Conservation (phyloP, 2,113 vertebrate genomes). For the Scortum barcoo region DNA sequence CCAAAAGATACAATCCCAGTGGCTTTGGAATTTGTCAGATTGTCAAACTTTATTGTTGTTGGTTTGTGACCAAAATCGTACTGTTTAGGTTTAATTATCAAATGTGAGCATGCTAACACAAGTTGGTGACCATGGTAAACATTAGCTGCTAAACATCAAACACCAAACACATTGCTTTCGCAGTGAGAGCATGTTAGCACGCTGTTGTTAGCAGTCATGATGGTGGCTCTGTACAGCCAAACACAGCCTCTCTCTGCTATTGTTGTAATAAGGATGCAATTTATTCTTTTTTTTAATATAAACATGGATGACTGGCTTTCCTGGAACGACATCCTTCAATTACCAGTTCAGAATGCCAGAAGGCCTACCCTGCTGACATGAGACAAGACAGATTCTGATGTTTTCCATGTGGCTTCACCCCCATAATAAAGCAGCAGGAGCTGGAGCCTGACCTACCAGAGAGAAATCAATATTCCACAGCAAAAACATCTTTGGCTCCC, state of each 20-base stretch:
- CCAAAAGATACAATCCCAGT: background rate
- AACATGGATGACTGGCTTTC: constrained; percentile 12
- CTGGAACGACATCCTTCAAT: constrained; percentile 29
- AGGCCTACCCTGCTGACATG: constrained; percentile 27
- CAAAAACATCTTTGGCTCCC: constrained; percentile 54
- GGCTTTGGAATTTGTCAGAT: too few relatives aligned
- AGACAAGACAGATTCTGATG: constrained; percentile 60
- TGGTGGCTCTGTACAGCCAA: too few relatives aligned
- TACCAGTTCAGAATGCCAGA: constrained; percentile 45
- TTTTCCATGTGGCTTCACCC: constrained; percentile 49
- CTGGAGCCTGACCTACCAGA: constrained; percentile 24
- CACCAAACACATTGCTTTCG: background rate
- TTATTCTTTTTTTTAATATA: constrained; percentile 13
- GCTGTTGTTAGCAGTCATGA: background rate
- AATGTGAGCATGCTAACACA: background rate
- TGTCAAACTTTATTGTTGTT: too few relatives aligned
- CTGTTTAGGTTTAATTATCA: background rate
- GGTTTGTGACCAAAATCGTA: background rate
- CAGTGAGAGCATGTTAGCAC: background rate
- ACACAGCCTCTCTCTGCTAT: too few relatives aligned
- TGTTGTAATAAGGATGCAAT: background rate
- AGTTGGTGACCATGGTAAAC: background rate
- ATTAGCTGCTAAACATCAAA: background rate
- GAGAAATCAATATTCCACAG: constrained; percentile 66
- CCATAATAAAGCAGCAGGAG: constrained; percentile 37